phyloP scores from a whole-genome alignment of 2,113 vertebrate species.

The Coptodon rendalli region DNA sequence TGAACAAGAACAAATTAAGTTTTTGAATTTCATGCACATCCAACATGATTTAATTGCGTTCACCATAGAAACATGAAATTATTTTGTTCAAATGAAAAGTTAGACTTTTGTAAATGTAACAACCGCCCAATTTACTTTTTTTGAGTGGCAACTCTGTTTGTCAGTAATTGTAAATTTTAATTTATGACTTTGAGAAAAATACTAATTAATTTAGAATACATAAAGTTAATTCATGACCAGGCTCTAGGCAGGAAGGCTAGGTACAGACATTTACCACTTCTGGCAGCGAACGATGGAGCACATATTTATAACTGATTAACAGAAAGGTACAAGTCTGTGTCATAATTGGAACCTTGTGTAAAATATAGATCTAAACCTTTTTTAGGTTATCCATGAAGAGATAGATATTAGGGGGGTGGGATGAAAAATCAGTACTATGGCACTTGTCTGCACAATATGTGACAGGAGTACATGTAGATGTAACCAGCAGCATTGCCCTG shows the following conservation, averaged over 20 bases:
- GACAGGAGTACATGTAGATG: neutral
- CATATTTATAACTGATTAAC: neutral
- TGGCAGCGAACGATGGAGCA: neutral
- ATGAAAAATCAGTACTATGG: neutral
- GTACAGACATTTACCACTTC: neutral
- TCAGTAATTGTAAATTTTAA: neutral
- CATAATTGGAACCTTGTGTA: neutral
- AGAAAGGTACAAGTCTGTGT: neutral
- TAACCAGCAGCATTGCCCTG: neutral
- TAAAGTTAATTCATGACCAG: neutral
- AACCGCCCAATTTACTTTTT: neutral
- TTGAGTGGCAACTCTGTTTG: neutral
- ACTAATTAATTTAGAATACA: neutral
- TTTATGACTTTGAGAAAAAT: neutral
- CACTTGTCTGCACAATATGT: neutral
- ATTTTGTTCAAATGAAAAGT: neutral
- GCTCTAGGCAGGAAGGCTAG: neutral
- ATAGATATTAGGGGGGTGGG: neutral
- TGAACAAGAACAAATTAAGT: neutral
- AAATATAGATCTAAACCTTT: neutral
- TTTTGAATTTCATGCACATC: neutral
- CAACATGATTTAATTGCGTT: neutral
- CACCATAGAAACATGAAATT: neutral
- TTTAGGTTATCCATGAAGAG: neutral
- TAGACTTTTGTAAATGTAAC: neutral